Base-by-base conservation (phyloP, 2,888 invertebrate species). In the Microctonus brassicae region DNA sequence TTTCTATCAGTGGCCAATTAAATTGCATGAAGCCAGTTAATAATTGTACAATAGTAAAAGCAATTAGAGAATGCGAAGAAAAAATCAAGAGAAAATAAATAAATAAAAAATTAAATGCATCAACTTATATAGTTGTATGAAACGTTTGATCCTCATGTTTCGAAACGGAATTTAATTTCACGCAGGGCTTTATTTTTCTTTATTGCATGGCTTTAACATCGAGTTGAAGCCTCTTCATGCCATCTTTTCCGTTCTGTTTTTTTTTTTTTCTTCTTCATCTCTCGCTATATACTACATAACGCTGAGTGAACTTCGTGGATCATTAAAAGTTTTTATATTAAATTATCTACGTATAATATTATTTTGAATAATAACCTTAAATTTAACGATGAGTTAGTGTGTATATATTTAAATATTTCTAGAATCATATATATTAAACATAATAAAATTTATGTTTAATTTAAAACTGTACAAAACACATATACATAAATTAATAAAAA, bases 321-420 rank as follows among this genome's bases (percentile, higher is more conserved):
- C 63, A 58, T 72, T 72, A 60, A 68, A 68, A 53, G 47, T 68
- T 68, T 68, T 72, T 63, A 62, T 68, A 58, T 72, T 53, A 64
- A 72, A 72, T 72, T 47, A 63, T 63, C 36, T 29, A 20, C 47
- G 63, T 68, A 64, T 36, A 63, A 58, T 63, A 57, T 58, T 47
- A 20, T 47, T 47, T 47, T 17, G 47, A 47, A 47, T 47, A 47
- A 47, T 47, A 47, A n/a, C 39, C 17, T n/a, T 17, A 47, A 17
- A 47, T 47, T 17, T 20, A 47, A 47, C 47, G 17, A 17, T 47
- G 47, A 17, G 17, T n/a, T 47, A n/a, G 47, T 39, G 39, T 17
- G 17, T 7, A 17, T 47, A 17, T 47, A n/a, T 47, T 47, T 47
- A 17, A 47, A 7, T 17, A n/a, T 47, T 47, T 7, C 17, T 17